Evolutionary conservation across 53 echinoderm and acorn worm species (phyloP).

Genomic region (Glandiceps talaboti): DNA sequence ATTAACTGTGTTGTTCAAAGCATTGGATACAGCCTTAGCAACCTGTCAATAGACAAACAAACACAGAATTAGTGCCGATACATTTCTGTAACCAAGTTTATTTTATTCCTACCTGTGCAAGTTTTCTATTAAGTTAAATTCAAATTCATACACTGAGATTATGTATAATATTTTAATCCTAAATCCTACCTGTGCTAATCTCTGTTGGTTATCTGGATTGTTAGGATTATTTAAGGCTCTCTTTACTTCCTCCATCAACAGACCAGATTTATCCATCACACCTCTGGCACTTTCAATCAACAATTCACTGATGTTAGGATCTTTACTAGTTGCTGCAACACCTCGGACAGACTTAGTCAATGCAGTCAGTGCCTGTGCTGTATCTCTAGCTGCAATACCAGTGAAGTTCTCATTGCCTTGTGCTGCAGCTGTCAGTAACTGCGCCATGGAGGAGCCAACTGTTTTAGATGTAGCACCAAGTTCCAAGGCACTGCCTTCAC

Average conservation of each 20-base stretch:
- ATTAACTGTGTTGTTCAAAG: conserved; percentile 85
- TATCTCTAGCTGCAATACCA: conserved; percentile 87
- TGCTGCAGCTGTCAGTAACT: conserved; percentile 82
- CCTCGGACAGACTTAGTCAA: conserved; percentile 75
- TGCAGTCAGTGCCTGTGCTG: conserved; percentile 72
- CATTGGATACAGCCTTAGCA: conserved; percentile 91
- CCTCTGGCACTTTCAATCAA: conserved; percentile 77
- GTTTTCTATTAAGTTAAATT: too few relatives aligned
- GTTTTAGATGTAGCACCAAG: conserved; percentile 87
- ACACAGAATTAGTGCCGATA: neutral
- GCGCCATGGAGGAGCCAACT: conserved; percentile 95
- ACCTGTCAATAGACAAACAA: conserved; percentile 29
- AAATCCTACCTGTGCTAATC: conserved; percentile 67
- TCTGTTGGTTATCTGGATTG: conserved; percentile 70
- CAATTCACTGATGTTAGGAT: conserved; percentile 35
- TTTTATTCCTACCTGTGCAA: too few relatives aligned
- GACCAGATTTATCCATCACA: conserved; percentile 80
- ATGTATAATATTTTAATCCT: too few relatives aligned
- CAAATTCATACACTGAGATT: too few relatives aligned
- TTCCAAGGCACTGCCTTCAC: conserved; percentile 60
- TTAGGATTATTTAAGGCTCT: conserved; percentile 73
- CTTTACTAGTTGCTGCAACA: conserved; percentile 59
- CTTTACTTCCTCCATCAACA: conserved; percentile 77
- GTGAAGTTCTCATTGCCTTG: conserved; percentile 95
- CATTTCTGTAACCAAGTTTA: too few relatives aligned